phyloP scores from a whole-genome alignment of 2,797 vertebrate species.

The Petrocephalus schoutedeni region DNA sequence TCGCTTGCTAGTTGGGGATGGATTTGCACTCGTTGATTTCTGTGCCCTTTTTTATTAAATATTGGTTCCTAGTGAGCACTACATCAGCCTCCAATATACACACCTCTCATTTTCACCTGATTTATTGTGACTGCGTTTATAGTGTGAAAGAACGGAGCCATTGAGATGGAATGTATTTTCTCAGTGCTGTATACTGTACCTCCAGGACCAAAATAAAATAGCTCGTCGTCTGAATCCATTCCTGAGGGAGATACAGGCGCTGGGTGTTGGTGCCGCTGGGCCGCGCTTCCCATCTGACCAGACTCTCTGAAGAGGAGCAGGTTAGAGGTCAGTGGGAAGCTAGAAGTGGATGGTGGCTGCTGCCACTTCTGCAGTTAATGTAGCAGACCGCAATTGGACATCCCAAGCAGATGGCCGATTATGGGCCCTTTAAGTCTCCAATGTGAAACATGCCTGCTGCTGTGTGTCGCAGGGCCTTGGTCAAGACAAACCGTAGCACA shows the following conservation, averaged over 20 bases:
- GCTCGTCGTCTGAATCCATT: background rate
- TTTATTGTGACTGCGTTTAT: background rate
- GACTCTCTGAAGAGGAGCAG: background rate
- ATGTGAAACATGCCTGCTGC: background rate
- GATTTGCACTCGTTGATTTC: background rate
- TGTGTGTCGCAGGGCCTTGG: background rate
- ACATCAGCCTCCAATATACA: background rate
- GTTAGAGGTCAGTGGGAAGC: conserved; percentile 2
- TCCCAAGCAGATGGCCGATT: background rate
- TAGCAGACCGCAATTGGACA: background rate
- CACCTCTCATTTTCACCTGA: background rate
- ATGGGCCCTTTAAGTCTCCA: background rate
- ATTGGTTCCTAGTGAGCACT: background rate
- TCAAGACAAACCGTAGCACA: background rate
- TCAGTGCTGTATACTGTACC: background rate
- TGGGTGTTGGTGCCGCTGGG: background rate
- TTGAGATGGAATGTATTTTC: background rate
- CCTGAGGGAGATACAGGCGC: background rate
- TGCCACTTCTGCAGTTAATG: conserved; percentile 10
- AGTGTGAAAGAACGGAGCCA: background rate
- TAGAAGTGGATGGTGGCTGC: background rate
- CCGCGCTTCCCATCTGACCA: background rate
- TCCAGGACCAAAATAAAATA: conserved; percentile 10
- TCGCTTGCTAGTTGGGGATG: background rate
- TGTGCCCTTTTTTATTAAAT: background rate